A percentile compares a stretch with the other conserved stretches of the same genome.
Conservation (phyloP, 2,797 vertebrate genomes). For the Amniataba percoides region DNA sequence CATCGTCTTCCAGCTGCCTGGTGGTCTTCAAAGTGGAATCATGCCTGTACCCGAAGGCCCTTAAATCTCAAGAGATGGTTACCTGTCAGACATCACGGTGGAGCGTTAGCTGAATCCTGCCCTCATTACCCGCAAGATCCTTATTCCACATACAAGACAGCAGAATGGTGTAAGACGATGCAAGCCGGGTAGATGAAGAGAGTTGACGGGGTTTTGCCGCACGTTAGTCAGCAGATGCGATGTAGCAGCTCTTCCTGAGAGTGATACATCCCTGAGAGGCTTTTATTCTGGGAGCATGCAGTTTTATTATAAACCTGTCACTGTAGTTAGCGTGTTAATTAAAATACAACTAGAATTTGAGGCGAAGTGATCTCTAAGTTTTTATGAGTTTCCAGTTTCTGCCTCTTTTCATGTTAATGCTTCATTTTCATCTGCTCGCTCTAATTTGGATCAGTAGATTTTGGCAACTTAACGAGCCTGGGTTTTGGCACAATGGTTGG, state of each 20-base stretch:
- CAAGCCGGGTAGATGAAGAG: slow-evolving; percentile 3
- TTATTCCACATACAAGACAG: slow-evolving; percentile 19
- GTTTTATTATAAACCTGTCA: slow-evolving; percentile 58
- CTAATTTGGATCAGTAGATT: neutral
- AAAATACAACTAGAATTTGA: neutral
- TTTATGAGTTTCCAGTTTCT: neutral
- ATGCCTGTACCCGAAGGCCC: slow-evolving; percentile 20
- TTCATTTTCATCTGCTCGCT: neutral
- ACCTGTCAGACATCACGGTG: slow-evolving; percentile 33
- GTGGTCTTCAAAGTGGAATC: slow-evolving; percentile 46
- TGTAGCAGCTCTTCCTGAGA: slow-evolving; percentile 30
- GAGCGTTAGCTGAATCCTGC: slow-evolving; percentile 23
- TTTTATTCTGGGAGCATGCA: slow-evolving; percentile 34
- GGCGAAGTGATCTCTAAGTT: neutral
- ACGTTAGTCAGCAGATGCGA: slow-evolving; percentile 31
- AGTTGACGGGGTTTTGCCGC: slow-evolving; percentile 18
- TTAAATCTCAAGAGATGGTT: slow-evolving; percentile 16
- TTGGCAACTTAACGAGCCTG: neutral
- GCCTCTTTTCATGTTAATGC: neutral
- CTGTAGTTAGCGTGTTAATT: slow-evolving; percentile 38
- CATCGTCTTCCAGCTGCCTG: slow-evolving; percentile 32
- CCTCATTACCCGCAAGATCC: slow-evolving; percentile 25
- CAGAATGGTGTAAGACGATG: neutral
- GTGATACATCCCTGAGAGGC: slow-evolving; percentile 53
- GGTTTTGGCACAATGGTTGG: neutral